Evolutionary conservation across 2,113 vertebrate genomes (phyloP), one percentile per base, ranked within the genome.

Genomic region (Bolborhynchus lineola): DNA sequence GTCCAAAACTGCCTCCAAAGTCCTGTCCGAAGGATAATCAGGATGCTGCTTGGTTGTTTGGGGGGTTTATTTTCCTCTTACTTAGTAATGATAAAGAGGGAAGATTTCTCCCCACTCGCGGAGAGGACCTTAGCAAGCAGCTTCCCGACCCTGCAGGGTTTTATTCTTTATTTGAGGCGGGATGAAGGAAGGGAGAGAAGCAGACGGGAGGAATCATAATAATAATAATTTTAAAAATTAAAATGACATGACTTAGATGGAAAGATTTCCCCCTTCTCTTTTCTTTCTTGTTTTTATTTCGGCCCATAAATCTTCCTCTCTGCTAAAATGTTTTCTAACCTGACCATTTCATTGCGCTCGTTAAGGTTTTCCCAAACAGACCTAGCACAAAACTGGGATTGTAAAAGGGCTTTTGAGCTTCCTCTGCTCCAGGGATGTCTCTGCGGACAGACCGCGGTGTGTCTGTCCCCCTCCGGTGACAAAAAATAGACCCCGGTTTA

Each of bases 281-380:
- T 24, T 69, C 29, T 15, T 35, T 37, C 19, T 46, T 59, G 20
- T 74, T 50, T 47, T 39, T 31, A 46, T 33, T 59, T 35, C 21
- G 12, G 35, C 41, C 84, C 84, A 86, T 89, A 89, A 89, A 65
- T 92, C 86, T 79, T 64, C 37, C 26, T 1, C 65, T 60, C 85
- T 24, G 55, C 81, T 92, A 82, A 89, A 89, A 86, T 75, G 76
- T 92, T 92, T 92, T 94, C 86, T 49, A 83, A 86, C 89, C 86
- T 90, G 89, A 89, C 71, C 76, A 82, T 82, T 89, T 64, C 94
- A 78, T 42, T 64, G 85, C 29, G 17, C 88, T 79, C 85, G n/a
- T 86, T 60, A 75, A 82, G 44, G 69, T 35, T 63, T 41, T 15
- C 12, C 72, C 75, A 46, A 85, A 63, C 75, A 72, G 46, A 84